These are phyloP conservation scores for Callaeas wilsoni DNA, from an alignment of 2,113 vertebrate genomes.

Conservation along the genomic window DNA sequence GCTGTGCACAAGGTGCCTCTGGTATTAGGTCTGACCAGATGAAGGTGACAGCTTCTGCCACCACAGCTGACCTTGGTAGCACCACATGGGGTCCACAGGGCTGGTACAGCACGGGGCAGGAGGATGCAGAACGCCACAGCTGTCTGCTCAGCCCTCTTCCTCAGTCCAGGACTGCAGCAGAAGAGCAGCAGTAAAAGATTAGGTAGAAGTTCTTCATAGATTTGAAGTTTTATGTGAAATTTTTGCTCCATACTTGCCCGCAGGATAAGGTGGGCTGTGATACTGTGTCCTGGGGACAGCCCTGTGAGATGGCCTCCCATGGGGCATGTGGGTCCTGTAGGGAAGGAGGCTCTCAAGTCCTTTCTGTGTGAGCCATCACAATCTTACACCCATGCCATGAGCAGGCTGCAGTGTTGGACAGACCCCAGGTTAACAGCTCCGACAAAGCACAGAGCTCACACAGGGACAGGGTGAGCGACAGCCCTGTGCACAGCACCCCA, in stretches of 20 bases:
- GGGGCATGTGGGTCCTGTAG: rapidly evolving
- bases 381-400: rapidly evolving
- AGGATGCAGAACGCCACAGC: background rate
- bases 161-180: background rate
- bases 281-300: background rate
- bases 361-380: background rate
- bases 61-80: too few species aligned
- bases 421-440: background rate
- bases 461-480: rapidly evolving
- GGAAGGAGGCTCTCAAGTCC: background rate
- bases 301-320: background rate
- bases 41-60: background rate
- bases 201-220: background rate
- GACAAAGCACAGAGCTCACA: background rate
- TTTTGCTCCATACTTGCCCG: rapidly evolving
- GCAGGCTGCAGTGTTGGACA: background rate
- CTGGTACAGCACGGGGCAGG: background rate
- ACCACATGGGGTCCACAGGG: rapidly evolving
- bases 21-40: background rate
- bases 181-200: background rate
- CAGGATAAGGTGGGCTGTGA: background rate
- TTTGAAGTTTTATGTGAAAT: background rate
- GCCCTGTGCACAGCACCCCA: background rate
- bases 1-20: background rate
- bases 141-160: background rate